These are phyloP conservation scores for Eupristina koningsbergeri DNA, from an alignment of 1,140 invertebrate species.

Conservation along the genomic window DNA sequence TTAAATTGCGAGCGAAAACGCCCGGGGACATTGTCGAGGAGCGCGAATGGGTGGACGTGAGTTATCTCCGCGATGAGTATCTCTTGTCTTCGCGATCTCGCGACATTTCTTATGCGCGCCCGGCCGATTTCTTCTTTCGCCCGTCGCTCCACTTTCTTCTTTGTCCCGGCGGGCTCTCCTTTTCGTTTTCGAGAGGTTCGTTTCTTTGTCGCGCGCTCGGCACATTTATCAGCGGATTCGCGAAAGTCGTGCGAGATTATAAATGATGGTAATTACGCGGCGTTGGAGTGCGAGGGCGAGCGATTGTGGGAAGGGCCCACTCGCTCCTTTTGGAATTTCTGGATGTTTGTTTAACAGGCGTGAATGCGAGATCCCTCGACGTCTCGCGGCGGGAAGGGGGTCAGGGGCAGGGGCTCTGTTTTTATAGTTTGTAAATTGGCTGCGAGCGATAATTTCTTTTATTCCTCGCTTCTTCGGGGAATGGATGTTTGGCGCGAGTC, in stretches of 20 bases:
- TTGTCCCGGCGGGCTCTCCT: not conserved
- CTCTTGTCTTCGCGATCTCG: constrained; percentile 1
- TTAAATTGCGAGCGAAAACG: not conserved
- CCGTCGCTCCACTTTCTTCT: constrained; percentile 35
- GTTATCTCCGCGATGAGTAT: constrained; percentile 24
- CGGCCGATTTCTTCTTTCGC: constrained; percentile 6
- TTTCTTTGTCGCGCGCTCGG: constrained; percentile 15
- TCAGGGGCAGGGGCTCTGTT: not conserved
- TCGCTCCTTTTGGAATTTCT: constrained; percentile 32
- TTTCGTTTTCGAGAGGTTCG: not conserved
- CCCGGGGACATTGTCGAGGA: not conserved
- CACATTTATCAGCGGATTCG: constrained; percentile 44
- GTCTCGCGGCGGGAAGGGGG: not conserved
- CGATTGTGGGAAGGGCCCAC: constrained; percentile 12
- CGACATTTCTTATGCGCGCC: not conserved
- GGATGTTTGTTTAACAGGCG: constrained; percentile 48
- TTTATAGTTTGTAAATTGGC: constrained; percentile 48
- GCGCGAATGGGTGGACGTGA: not conserved
- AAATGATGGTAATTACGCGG: constrained; percentile 49
- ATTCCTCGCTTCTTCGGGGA: constrained; percentile 16
- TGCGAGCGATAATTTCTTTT: constrained; percentile 25
- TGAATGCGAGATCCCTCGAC: constrained; percentile 36
- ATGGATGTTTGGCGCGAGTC: constrained; percentile 5
- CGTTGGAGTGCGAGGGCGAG: not conserved
- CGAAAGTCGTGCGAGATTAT: constrained; percentile 44